A percentile compares a stretch with the other conserved stretches of the same genome.
Conservation (phyloP, 1,140 invertebrate genomes). For the Platyura marginata region DNA sequence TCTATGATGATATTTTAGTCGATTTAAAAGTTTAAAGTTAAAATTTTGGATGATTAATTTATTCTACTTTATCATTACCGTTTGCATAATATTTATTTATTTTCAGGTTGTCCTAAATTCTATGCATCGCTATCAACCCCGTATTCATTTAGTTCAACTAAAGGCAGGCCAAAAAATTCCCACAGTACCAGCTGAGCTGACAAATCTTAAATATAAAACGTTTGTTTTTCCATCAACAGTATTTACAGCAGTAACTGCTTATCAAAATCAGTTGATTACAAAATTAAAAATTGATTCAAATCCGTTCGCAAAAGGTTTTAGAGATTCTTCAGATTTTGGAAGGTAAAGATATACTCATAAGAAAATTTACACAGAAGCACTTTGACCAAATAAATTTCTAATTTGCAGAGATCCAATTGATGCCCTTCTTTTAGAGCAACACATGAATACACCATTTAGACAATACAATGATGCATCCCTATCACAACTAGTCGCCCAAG, state of each 20-base stretch:
- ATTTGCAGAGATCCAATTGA: conserved; percentile 44
- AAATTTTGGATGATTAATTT: no score
- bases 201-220: conserved; percentile 71
- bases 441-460: conserved; percentile 37
- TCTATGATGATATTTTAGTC: no score
- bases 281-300: conserved; percentile 93
- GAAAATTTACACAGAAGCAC: not conserved
- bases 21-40: no score
- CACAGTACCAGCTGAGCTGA: conserved; percentile 62
- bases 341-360: not conserved
- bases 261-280: conserved; percentile 94
- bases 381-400: conserved; percentile 4
- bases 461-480: conserved; percentile 31
- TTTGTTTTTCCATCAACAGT: conserved; percentile 94
- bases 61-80: no score
- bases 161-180: conserved; percentile 46
- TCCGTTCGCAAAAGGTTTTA: conserved; percentile 87
- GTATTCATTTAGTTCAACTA: conserved; percentile 74
- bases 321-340: conserved; percentile 53
- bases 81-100: no score
- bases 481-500: conserved; percentile 30
- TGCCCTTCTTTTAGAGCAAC: conserved; percentile 41
- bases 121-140: conserved; percentile 97
- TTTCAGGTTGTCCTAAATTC: conserved; percentile 88
- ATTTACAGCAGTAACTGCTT: conserved; percentile 96